Evolutionary conservation across 2,797 vertebrate genomes (phyloP), one percentile per base, ranked within the genome.

Genomic region (Tachyglossus aculeatus): DNA sequence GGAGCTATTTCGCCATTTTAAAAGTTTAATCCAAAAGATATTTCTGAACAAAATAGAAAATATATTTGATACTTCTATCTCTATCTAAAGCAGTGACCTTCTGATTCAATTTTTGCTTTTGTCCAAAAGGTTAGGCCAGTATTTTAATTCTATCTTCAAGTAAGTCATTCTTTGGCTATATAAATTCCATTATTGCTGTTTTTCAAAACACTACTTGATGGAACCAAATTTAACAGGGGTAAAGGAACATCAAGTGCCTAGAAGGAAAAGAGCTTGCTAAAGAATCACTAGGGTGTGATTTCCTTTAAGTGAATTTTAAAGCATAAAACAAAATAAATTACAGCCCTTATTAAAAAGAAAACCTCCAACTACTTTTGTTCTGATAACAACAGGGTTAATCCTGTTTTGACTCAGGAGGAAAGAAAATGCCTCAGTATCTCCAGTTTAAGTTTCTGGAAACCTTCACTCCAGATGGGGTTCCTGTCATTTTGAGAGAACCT

Each of bases 391-490:
- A 75, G 72, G 82, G 77, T 86, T 86, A 91, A 88, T n/a, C 65
- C 71, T 52, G 54, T 66, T 67, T 64, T 71, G 61, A 80, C 62
- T 82, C 68, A 57, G 19, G 67, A 88, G 82, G 80, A 86, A 88
- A 78, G 77, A 86, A 80, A 88, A 80, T 21, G 38, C 57, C 70
- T 81, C 77, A 55, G 48, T 84, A 86, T 85, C 84, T 81, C 61
- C 64, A 19, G 2, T 45, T 80, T 67, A 31, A 64, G 83, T 66
- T 68, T 86, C 90, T 91, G 89, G 75, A 88, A 89, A 60, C 54
- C 67, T 55, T 92, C 89, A 88, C 61, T 83, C 80, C 77, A 84
- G 86, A 66, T 59, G 61, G 81, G 73, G 82, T 80, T 86, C 78
- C 87, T 86, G 86, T 81, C 90, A 90, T 62, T 74, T 71, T 63